phyloP scores from a whole-genome alignment of 2,113 vertebrate species.

The Oryctolagus cuniculus region mOryCun1.1 NC_091435.1:63916001-63916500 shows the following conservation, averaged over 20 bases:
- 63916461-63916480: no score
- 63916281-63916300: not conserved
- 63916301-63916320: not conserved
- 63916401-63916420: not conserved
- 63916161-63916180: not conserved
- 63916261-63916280: not conserved
- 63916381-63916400: constrained; percentile 11
- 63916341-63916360: not conserved
- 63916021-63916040: not conserved
- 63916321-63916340: constrained; percentile 1
- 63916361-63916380: not conserved
- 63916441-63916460: no score
- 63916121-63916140: not conserved
- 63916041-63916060: constrained; percentile 7
- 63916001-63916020: constrained; percentile 20
- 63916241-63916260: constrained; percentile 26
- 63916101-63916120: not conserved
- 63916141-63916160: not conserved
- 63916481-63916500: no score
- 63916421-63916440: no score
- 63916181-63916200: not conserved
- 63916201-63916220: not conserved
- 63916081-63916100: not conserved
- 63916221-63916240: not conserved
- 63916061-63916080: not conserved